Evolutionary conservation across 1,140 invertebrate species (phyloP).

Genomic region (Bradynema listronoti): DNA sequence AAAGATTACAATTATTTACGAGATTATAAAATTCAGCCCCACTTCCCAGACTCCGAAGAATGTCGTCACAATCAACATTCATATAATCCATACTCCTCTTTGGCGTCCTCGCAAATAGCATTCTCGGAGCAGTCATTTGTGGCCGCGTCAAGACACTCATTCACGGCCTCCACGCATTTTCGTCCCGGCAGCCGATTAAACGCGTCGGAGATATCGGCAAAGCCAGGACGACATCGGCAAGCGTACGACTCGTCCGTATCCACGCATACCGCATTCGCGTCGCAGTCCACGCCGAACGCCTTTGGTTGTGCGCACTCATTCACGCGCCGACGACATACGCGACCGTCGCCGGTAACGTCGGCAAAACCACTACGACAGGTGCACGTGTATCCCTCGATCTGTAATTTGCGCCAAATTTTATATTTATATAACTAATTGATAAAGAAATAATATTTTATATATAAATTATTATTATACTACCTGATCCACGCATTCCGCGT

Average conservation of each 20-base stretch:
- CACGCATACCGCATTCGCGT: conserved; percentile 53
- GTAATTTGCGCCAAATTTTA: no score
- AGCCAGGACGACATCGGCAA: conserved; percentile 54
- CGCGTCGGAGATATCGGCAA: conserved; percentile 57
- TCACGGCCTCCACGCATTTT: conserved; percentile 66
- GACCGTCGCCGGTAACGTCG: conserved; percentile 47
- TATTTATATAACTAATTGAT: neutral
- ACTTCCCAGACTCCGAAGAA: no score
- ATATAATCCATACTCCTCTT: conserved; percentile 41
- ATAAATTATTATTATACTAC: no score
- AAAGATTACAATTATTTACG: neutral
- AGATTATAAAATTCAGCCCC: neutral
- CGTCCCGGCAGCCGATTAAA: conserved; percentile 53
- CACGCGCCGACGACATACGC: conserved; percentile 44
- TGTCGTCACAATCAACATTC: neutral
- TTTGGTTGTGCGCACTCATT: conserved; percentile 49
- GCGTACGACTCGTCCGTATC: conserved; percentile 52
- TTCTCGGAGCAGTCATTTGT: conserved; percentile 82
- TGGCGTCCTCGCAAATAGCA: conserved; percentile 74
- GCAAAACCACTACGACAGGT: conserved; percentile 50
- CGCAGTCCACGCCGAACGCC: conserved; percentile 48
- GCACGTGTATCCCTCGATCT: conserved; percentile 53
- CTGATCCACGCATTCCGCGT: conserved; percentile 54
- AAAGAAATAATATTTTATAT: neutral
- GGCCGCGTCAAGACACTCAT: conserved; percentile 76